A percentile compares a stretch with the other conserved stretches of the same genome.
phyloP scores from a whole-genome alignment of 2,888 invertebrate genomes.

The Philaethria dido region DNA sequence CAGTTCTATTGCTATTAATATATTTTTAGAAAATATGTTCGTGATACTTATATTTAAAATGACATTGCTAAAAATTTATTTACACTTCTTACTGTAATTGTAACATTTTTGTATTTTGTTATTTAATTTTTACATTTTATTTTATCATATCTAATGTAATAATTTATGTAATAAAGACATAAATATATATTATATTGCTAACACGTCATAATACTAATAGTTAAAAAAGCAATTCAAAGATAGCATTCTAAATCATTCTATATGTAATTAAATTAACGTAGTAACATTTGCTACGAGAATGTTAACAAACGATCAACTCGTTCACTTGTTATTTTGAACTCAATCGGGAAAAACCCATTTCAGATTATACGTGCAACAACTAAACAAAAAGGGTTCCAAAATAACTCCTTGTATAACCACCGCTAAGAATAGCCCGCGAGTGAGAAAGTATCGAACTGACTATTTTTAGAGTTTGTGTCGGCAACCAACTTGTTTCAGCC shows the following conservation, averaged over 20 bases:
- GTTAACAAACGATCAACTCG: conserved; percentile 19
- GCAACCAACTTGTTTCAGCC: conserved; percentile 62
- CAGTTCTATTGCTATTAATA: no score
- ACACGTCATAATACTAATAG: background rate
- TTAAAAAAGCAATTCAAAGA: background rate
- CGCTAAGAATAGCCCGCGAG: conserved; percentile 64
- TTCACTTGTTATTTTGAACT: conserved; percentile 28
- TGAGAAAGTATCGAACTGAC: conserved; percentile 67
- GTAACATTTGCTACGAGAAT: background rate
- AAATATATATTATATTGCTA: background rate
- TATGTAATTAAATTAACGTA: background rate
- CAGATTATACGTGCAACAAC: conserved; percentile 47
- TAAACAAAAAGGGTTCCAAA: conserved; percentile 60
- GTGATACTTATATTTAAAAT: background rate
- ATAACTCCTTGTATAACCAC: conserved; percentile 68
- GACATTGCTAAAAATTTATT: no score
- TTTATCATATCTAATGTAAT: background rate
- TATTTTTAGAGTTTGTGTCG: conserved; percentile 62
- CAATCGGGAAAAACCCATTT: conserved; percentile 32
- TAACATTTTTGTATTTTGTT: no score
- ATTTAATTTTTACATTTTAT: no score
- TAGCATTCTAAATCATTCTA: background rate
- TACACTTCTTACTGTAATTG: no score
- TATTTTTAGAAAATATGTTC: background rate
- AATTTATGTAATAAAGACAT: background rate